A percentile compares a stretch with the other conserved stretches of the same genome.
Evolutionary conservation across 2,113 vertebrate species (phyloP).

Genomic region (Bos javanicus): DNA sequence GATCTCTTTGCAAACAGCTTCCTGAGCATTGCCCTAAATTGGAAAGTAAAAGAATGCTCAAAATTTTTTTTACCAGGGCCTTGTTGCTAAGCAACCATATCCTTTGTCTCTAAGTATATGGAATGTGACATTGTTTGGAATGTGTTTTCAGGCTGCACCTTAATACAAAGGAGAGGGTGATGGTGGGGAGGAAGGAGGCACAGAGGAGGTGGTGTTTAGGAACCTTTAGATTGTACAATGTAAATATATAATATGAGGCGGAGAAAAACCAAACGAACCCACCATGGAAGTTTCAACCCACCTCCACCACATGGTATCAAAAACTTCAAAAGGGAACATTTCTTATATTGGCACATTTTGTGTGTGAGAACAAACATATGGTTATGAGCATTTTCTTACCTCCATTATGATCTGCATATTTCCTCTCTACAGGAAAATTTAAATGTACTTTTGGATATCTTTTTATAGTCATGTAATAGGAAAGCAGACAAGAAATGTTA

Average conservation of each 20-base stretch:
- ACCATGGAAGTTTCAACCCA: constrained; percentile 43
- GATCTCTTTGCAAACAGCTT: constrained; percentile 62
- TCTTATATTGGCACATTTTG: constrained; percentile 36
- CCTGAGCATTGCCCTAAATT: constrained; percentile 53
- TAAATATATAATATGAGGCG: constrained; percentile 5
- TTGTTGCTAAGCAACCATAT: constrained; percentile 83
- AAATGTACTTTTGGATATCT: constrained; percentile 37
- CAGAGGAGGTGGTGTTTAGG: constrained; percentile 9
- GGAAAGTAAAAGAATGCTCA: constrained; percentile 72
- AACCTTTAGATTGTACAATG: constrained; percentile 46
- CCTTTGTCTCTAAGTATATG: constrained; percentile 71
- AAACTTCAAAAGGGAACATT: constrained; percentile 50
- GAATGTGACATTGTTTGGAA: constrained; percentile 74
- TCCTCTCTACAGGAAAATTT: constrained; percentile 39
- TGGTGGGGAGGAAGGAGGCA: background rate
- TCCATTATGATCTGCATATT: constrained; percentile 59
- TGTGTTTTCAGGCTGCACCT: constrained; percentile 47
- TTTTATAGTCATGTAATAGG: constrained; percentile 53
- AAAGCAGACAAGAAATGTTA: constrained; percentile 44
- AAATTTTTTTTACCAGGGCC: constrained; percentile 36
- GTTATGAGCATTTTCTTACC: constrained; percentile 57
- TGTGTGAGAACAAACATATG: constrained; percentile 55
- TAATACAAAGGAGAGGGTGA: constrained; percentile 54
- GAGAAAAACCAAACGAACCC: background rate
- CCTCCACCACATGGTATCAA: constrained; percentile 37